A percentile compares a stretch with the other conserved stretches of the same genome.
These are phyloP conservation scores for Strigamia transsilvanica DNA, from an alignment of 2,888 invertebrate species.

Conservation along the genomic window DNA sequence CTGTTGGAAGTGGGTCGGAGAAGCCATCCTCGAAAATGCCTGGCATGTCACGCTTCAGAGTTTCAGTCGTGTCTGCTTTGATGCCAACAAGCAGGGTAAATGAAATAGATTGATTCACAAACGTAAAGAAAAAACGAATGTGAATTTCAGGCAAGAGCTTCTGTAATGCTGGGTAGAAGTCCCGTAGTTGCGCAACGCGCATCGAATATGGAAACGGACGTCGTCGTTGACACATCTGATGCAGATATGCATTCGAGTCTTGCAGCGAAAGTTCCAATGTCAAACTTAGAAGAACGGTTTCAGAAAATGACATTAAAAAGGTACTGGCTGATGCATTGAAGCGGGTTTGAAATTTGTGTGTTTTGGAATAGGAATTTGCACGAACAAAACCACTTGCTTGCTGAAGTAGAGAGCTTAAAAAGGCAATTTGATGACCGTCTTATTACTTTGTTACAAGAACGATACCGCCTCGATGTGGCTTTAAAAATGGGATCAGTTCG, in stretches of 20 bases:
- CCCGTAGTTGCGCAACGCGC: background rate
- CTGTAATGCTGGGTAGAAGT: background rate
- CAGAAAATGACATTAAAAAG: background rate
- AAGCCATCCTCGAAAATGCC: background rate
- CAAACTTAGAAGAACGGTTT: background rate
- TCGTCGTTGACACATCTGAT: background rate
- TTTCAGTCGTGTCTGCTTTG: background rate
- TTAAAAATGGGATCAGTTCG: constrained; percentile 61
- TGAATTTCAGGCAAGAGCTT: background rate
- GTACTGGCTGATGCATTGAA: background rate
- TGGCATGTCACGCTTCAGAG: background rate
- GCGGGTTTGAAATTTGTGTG: background rate
- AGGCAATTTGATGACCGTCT: constrained; percentile 74
- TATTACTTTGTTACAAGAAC: constrained; percentile 68
- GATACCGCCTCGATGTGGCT: constrained; percentile 71
- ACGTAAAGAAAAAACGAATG: background rate
- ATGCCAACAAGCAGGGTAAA: background rate
- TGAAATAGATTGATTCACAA: background rate
- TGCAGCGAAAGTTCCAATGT: background rate
- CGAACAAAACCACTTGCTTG: constrained; percentile 72
- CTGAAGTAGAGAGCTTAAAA: constrained; percentile 70
- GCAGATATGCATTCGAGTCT: background rate
- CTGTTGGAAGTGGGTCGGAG: background rate
- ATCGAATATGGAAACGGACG: background rate
- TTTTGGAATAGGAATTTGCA: constrained; percentile 61